Percentiles rank a stretch among this genome's conserved stretches.
Evolutionary conservation across 1,140 invertebrate genomes (phyloP).

Genomic region (Atta cephalotes): DNA sequence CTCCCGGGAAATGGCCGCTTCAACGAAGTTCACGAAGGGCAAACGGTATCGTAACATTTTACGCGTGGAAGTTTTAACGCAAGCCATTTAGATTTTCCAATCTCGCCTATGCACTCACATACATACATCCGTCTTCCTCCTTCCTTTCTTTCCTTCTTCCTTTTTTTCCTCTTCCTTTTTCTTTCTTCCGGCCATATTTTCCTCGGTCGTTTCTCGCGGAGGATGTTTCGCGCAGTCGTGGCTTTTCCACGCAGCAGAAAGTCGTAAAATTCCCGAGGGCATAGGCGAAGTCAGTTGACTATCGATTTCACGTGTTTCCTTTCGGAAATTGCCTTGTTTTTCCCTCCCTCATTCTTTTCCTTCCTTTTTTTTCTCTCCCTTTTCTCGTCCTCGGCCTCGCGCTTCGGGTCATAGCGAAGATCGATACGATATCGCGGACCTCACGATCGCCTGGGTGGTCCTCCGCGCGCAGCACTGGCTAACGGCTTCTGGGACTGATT

Average conservation of each 20-base stretch:
- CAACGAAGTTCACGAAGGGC: constrained; percentile 39
- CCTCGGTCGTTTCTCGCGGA: not conserved
- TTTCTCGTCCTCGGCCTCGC: not conserved
- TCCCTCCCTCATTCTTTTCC: constrained; percentile 14
- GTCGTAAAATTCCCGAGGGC: constrained; percentile 67
- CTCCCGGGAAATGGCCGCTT: not conserved
- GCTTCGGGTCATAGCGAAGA: constrained; percentile 65
- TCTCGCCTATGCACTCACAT: constrained; percentile 31
- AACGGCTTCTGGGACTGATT: constrained; percentile 53
- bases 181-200: constrained; percentile 28
- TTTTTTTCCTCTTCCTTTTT: not conserved
- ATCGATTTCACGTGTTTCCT: constrained; percentile 78
- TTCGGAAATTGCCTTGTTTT: constrained; percentile 78
- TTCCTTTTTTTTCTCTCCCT: not conserved
- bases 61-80: constrained; percentile 58
- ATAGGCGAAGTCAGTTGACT: constrained; percentile 55
- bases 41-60: constrained; percentile 32
- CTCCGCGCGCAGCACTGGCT: constrained; percentile 19
- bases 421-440: constrained; percentile 76
- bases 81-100: constrained; percentile 65
- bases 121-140: not conserved
- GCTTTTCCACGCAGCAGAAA: constrained; percentile 67
- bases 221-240: constrained; percentile 52
- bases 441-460: constrained; percentile 73
- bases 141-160: constrained; percentile 5